A percentile compares a stretch with the other conserved stretches of the same genome.
Conservation (phyloP, 2,113 vertebrate genomes). For the Hystrix brachyura region DNA sequence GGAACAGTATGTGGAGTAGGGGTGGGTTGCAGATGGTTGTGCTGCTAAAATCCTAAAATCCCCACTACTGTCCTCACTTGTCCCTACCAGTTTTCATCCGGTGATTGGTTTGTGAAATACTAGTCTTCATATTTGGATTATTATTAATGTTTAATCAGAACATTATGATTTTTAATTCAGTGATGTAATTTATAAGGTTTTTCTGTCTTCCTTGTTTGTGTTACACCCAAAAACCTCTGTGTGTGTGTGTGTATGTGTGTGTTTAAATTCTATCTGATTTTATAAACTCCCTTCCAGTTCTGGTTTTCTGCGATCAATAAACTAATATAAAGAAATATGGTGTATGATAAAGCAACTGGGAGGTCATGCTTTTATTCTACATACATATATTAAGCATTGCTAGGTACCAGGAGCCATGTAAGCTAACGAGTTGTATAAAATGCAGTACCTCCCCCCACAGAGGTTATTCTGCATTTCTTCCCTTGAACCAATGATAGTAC, state of each 20-base stretch:
- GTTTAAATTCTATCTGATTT: conserved; percentile 34
- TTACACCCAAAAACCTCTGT: neutral
- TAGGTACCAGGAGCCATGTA: conserved; percentile 11
- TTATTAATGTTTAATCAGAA: conserved; percentile 61
- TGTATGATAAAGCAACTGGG: conserved; percentile 7
- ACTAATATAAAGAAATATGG: conserved; percentile 59
- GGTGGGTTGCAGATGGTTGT: neutral
- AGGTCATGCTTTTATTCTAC: conserved; percentile 54
- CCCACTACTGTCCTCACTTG: neutral
- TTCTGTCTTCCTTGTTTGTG: conserved; percentile 64
- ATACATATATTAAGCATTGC: neutral
- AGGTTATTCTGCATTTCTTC: conserved; percentile 43
- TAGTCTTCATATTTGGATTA: conserved; percentile 49
- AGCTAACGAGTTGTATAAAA: conserved; percentile 26
- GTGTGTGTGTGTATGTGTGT: neutral
- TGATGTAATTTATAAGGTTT: conserved; percentile 58
- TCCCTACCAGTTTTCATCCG: conserved; percentile 39
- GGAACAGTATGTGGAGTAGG: neutral
- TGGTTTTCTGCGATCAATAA: conserved; percentile 53
- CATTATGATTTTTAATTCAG: conserved; percentile 58
- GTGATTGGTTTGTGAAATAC: conserved; percentile 56
- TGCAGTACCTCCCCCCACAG: neutral
- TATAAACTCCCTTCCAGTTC: conserved; percentile 29
- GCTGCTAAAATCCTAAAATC: conserved; percentile 49
- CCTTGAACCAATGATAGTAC: neutral